Evolutionary conservation across 1,140 invertebrate species (phyloP).

Genomic region (Drosophila nigromelanica): DNA sequence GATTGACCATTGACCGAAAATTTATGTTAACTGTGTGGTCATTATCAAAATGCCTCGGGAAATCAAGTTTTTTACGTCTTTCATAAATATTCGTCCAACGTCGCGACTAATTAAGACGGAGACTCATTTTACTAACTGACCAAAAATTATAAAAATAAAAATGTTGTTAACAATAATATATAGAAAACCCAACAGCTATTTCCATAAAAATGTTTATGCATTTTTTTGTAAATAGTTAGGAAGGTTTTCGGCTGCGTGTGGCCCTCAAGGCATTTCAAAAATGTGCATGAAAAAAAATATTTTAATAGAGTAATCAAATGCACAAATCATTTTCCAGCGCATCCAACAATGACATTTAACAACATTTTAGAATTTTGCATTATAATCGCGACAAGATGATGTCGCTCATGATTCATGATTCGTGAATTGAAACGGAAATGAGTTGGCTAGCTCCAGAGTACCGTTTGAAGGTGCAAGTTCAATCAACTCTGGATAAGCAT

Average conservation of each 20-base stretch:
- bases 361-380: conserved; percentile 55
- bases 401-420: conserved; percentile 8
- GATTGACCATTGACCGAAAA: conserved; percentile 16
- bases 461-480: conserved; percentile 54
- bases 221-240: conserved; percentile 54
- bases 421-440: conserved; percentile 57
- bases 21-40: conserved; percentile 37
- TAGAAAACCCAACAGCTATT: background rate
- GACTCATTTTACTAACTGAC: conserved; percentile 9
- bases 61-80: conserved; percentile 42
- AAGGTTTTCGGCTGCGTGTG: conserved; percentile 54
- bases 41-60: conserved; percentile 15
- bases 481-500: conserved; percentile 46
- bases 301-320: conserved; percentile 26
- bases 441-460: conserved; percentile 46
- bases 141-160: conserved; percentile 5
- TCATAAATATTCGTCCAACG: conserved; percentile 51
- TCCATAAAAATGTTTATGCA: conserved; percentile 58
- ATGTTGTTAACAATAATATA: background rate
- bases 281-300: conserved; percentile 61
- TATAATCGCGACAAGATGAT: conserved; percentile 51
- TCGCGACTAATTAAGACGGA: conserved; percentile 57
- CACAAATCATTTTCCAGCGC: conserved; percentile 25
- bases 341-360: conserved; percentile 34
- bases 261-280: conserved; percentile 16